Conservation (phyloP, 2,797 vertebrate genomes). For the Allobates femoralis region DNA sequence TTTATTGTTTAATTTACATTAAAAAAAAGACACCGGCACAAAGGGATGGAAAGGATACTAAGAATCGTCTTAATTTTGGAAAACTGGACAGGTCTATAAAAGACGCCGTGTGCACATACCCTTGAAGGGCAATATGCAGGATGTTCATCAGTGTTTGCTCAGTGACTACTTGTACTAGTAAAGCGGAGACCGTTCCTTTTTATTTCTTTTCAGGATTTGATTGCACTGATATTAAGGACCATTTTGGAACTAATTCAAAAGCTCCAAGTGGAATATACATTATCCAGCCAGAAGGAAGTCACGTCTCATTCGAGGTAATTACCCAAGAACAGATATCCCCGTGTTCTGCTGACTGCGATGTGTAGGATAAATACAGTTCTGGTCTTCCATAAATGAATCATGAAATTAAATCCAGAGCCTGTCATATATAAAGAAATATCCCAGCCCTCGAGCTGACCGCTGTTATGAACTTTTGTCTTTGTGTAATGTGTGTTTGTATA, state of each 20-base stretch:
- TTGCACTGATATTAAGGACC: slow-evolving; percentile 91
- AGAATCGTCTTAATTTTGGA: too few relatives aligned
- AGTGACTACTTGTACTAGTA: slow-evolving; percentile 18
- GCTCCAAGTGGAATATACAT: slow-evolving; percentile 93
- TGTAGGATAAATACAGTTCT: neutral
- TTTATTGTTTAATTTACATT: too few relatives aligned
- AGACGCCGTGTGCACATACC: too few relatives aligned
- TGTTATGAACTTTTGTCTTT: neutral
- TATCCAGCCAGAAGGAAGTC: slow-evolving; percentile 86
- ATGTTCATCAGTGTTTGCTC: neutral
- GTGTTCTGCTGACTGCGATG: neutral
- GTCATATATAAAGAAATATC: neutral
- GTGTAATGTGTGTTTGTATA: neutral
- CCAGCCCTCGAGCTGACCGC: neutral
- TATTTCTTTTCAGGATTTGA: slow-evolving; percentile 79
- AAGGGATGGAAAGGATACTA: too few relatives aligned
- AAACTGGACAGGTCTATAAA: too few relatives aligned
- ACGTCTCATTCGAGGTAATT: slow-evolving; percentile 89
- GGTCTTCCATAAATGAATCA: neutral
- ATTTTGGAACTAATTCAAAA: slow-evolving; percentile 83
- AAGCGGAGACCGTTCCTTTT: neutral
- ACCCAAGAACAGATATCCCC: neutral
- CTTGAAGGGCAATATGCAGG: neutral
- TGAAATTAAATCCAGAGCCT: neutral
- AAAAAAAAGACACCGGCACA: too few relatives aligned